Percentiles rank a stretch among this genome's conserved stretches.
These are phyloP conservation scores for Colletes gigas DNA, from an alignment of 1,140 invertebrate species.

Conservation along the genomic window DNA sequence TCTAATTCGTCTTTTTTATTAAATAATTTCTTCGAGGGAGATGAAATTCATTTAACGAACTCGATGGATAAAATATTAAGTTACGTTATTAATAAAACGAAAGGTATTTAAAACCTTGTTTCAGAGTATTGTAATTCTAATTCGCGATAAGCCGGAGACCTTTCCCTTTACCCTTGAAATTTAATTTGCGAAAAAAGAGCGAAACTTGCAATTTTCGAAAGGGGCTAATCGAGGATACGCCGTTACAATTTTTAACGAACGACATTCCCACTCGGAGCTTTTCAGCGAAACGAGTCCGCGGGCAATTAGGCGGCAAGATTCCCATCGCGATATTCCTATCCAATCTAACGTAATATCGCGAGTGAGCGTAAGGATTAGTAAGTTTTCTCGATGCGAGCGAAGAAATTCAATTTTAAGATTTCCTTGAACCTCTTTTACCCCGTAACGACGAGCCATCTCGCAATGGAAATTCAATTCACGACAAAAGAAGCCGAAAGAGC, in stretches of 20 bases:
- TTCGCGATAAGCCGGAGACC: slow-evolving; percentile 24
- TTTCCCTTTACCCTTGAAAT: slow-evolving; percentile 52
- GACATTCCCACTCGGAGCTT: slow-evolving; percentile 27
- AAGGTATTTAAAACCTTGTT: too few species aligned
- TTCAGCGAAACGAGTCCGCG: slow-evolving; percentile 37
- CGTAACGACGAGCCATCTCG: neutral
- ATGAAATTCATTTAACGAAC: too few species aligned
- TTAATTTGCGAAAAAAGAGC: slow-evolving; percentile 57
- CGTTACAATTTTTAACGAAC: slow-evolving; percentile 62
- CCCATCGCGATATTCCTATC: slow-evolving; percentile 52
- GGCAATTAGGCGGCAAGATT: slow-evolving; percentile 58
- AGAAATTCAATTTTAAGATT: slow-evolving; percentile 42
- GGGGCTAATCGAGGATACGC: slow-evolving; percentile 54
- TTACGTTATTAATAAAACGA: too few species aligned
- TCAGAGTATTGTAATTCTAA: neutral
- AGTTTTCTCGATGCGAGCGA: slow-evolving; percentile 11
- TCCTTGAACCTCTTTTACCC: neutral
- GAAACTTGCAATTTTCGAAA: slow-evolving; percentile 42
- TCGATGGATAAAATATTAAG: too few species aligned
- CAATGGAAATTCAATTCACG: neutral
- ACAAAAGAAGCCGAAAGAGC: neutral
- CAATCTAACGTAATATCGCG: slow-evolving; percentile 56
- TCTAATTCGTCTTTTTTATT: too few species aligned
- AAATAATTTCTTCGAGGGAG: too few species aligned
- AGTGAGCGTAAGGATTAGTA: slow-evolving; percentile 13